phyloP scores from a whole-genome alignment of 2,797 vertebrate genomes.

The Hypotaenidia philippensis region DNA sequence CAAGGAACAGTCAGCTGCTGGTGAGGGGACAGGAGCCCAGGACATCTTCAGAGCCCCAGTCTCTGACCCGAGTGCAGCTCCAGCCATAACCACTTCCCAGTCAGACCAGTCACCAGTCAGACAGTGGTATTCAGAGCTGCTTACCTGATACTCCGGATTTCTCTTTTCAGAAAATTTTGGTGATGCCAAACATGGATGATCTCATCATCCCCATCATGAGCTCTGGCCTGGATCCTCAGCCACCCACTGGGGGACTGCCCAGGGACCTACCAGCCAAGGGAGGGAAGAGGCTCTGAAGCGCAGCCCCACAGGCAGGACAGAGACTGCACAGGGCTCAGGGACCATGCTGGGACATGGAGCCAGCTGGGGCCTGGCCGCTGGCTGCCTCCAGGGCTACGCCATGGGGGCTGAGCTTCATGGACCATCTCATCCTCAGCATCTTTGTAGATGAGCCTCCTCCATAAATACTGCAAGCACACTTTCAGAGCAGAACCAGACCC shows the following conservation, averaged over 20 bases:
- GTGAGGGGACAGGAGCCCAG: background rate
- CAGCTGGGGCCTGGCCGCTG: background rate
- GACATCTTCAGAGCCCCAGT: fast-evolving
- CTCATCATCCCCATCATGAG: slow-evolving; percentile 90
- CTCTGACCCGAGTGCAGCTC: background rate
- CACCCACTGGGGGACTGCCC: slow-evolving; percentile 44
- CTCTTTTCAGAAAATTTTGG: slow-evolving; percentile 85
- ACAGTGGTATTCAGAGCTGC: background rate
- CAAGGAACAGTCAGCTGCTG: background rate
- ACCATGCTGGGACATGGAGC: background rate
- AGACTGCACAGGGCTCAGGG: background rate
- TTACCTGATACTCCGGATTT: background rate
- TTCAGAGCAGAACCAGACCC: background rate
- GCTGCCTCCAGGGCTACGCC: background rate
- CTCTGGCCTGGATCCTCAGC: slow-evolving; percentile 81
- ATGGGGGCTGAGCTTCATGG: background rate
- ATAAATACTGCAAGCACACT: background rate
- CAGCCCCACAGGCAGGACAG: background rate
- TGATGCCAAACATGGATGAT: slow-evolving; percentile 94
- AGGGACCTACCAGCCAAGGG: background rate
- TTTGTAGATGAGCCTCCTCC: background rate
- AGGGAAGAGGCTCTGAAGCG: slow-evolving; percentile 12
- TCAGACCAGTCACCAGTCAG: background rate
- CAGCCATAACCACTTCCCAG: background rate
- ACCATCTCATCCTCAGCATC: background rate